Evolutionary conservation across 2,888 invertebrate genomes (phyloP), one percentile per base, ranked within the genome.

Genomic region (Cotesia congregata): DNA sequence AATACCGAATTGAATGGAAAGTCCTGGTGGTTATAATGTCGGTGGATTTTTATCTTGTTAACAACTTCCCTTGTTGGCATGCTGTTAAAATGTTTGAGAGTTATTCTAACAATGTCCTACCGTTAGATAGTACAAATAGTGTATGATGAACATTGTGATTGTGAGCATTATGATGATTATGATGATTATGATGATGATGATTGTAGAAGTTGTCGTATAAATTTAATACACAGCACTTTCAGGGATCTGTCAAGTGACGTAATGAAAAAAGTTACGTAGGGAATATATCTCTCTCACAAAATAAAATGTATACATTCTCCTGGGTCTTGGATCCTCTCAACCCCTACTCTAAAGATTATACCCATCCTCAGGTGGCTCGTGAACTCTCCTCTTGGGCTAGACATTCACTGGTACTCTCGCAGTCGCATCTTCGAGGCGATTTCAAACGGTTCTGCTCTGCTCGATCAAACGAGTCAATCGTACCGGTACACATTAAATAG

Each of bases 351-450:
- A 30, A 6, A 38, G 20, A 40, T 69, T 67, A 73, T 77, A 75
- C 76, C 74, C 30, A 77, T 69, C 71, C 71, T 73, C 74, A 41
- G 67, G 60, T 70, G 67, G 70, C 20, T 50, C 64, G 61, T 41
- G 6, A 59, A 68, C 61, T 74, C 79, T 80, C 77, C 76, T 80
- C 85, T 86, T 85, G 85, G 83, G 77, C 81, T 77, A 79, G 81
- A 73, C 82, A 75, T 82, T 85, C 85, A 80, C 81, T 82, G 74
- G 77, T 73, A 77, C 78, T 78, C 78, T 80, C 83, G 83, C 87
- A 86, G 87, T 88, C 86, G 85, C 85, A 85, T 86, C 84, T 78
- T 83, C 83, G 85, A 86, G 82, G 84, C 83, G 83, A 83, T 83
- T 83, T 83, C 84, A 83, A 85, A 85, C 84, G 86, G 87, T 86